These are phyloP conservation scores for Ectemnius cavifrons DNA, from an alignment of 2,888 invertebrate genomes.

Conservation along the genomic window DNA sequence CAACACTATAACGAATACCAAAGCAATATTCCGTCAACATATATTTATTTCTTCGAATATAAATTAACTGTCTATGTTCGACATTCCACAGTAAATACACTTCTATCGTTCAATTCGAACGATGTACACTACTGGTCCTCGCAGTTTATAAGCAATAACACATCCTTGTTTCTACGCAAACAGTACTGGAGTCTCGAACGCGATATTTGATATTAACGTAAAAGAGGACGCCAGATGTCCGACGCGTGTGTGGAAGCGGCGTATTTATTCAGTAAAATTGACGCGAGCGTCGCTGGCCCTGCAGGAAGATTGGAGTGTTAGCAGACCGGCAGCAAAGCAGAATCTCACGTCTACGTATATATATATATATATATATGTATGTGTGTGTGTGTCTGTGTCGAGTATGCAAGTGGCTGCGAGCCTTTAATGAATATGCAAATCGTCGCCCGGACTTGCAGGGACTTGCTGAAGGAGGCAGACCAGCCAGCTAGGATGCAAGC, in stretches of 20 bases:
- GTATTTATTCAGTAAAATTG: constrained; percentile 13
- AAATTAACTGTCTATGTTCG: no score
- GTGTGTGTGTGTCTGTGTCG: constrained; percentile 10
- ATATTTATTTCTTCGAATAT: no score
- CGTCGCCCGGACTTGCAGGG: constrained; percentile 63
- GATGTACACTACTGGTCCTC: no score
- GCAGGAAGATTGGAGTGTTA: constrained; percentile 3
- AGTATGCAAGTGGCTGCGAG: constrained; percentile 48
- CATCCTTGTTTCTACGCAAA: neutral
- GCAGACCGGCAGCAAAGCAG: neutral
- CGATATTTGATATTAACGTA: no score
- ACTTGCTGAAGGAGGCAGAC: constrained; percentile 51
- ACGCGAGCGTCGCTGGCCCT: neutral
- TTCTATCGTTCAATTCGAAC: no score
- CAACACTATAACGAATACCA: no score
- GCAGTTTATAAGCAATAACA: neutral
- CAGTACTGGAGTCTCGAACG: no score
- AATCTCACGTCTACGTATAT: neutral
- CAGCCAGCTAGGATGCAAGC: constrained; percentile 27
- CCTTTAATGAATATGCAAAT: constrained; percentile 76
- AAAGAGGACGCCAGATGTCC: no score
- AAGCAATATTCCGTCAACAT: no score
- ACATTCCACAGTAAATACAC: no score
- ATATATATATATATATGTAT: neutral
- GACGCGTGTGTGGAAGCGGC: neutral